These are phyloP conservation scores for Drosophila persimilis DNA, from an alignment of 1,140 invertebrate genomes.

Conservation along the genomic window DNA sequence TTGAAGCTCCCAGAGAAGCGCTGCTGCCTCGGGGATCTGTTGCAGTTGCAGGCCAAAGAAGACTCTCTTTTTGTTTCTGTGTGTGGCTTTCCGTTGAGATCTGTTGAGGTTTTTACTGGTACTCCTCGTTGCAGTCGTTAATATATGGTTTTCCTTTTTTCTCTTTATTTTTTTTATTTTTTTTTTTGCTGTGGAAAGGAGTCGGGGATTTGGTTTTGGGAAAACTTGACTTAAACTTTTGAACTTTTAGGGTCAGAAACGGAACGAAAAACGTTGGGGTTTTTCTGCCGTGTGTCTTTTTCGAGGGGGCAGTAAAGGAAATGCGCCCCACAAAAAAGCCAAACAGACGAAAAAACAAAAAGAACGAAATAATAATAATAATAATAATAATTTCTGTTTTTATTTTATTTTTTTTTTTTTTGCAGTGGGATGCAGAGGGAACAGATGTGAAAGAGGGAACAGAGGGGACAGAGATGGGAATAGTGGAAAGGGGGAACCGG, in stretches of 20 bases:
- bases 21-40: conserved; percentile 33
- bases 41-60: conserved; percentile 26
- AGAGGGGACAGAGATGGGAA: no score
- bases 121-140: conserved; percentile 43
- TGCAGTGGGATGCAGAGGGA: conserved; percentile 27
- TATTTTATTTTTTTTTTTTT: conserved; percentile 16
- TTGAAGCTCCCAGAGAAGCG: conserved; percentile 35
- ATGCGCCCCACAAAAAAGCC: conserved; percentile 32
- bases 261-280: conserved; percentile 41
- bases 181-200: conserved; percentile 41
- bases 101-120: conserved; percentile 5
- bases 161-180: not conserved
- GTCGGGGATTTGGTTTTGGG: conserved; percentile 25
- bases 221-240: conserved; percentile 44
- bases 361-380: conserved; percentile 67
- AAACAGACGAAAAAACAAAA: conserved; percentile 25
- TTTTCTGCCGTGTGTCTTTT: conserved; percentile 8
- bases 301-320: conserved; percentile 34
- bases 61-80: conserved; percentile 16
- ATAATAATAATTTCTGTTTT: conserved; percentile 67
- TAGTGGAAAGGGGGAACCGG: not conserved
- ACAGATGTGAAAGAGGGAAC: not conserved
- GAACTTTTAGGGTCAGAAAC: conserved; percentile 53
- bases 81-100: not conserved
- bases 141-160: conserved; percentile 24